Evolutionary conservation across 2,113 vertebrate species (phyloP).

Genomic region (Otolemur garnettii): DNA sequence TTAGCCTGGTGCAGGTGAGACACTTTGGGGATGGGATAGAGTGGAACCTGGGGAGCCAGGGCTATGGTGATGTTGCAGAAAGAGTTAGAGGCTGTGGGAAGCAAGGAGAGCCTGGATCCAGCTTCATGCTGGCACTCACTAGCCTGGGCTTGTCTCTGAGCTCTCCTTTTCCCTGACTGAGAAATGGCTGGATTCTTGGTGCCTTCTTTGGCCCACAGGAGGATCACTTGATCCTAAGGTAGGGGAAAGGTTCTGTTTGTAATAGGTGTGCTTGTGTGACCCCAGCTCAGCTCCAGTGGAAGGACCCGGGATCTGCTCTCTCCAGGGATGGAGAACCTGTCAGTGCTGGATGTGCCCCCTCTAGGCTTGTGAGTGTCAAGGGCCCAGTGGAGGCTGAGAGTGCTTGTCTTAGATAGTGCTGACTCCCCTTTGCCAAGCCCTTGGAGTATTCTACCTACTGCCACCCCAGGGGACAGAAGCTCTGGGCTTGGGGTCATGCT

Average conservation of each 20-base stretch:
- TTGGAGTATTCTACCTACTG: neutral
- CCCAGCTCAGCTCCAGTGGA: slow-evolving; percentile 88
- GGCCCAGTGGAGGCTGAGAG: neutral
- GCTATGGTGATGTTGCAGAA: neutral
- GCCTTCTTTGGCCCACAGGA: neutral
- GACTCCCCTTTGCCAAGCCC: neutral
- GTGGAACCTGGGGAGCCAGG: neutral
- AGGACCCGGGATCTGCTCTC: slow-evolving; percentile 88
- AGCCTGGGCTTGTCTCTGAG: neutral
- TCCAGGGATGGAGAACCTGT: slow-evolving; percentile 79
- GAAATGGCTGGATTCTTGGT: neutral
- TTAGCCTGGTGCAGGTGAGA: slow-evolving; percentile 79
- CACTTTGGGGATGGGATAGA: too few relatives aligned
- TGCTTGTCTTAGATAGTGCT: neutral
- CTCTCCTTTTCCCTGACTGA: neutral
- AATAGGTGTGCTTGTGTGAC: slow-evolving; percentile 9
- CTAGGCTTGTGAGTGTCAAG: slow-evolving; percentile 89
- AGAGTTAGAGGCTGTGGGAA: neutral
- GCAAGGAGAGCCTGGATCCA: neutral
- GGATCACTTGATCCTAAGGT: neutral
- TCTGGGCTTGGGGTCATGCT: neutral
- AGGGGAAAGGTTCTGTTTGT: neutral
- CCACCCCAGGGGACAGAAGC: neutral
- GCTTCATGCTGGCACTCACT: neutral
- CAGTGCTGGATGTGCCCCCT: slow-evolving; percentile 84